Evolutionary conservation across 2,797 vertebrate genomes (phyloP), one percentile per base, ranked within the genome.

Genomic region (Xerus rutilus): DNA sequence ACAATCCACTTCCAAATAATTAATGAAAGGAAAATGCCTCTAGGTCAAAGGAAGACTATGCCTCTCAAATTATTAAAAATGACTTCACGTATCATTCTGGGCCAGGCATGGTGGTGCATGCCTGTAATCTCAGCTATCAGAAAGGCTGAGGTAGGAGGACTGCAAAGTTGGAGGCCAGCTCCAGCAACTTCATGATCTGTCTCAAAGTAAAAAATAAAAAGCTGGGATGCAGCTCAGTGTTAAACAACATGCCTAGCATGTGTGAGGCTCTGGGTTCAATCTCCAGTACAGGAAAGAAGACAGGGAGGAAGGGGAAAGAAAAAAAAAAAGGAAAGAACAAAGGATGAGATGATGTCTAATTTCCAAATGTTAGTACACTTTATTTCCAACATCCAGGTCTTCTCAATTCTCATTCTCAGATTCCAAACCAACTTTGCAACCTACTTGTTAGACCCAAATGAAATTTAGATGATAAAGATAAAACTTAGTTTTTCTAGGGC

Each of bases 31-130:
- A 90, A 90, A 93, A 88, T 5, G 7, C n/a, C 67, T 49, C 49
- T 49, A 49, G 49, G 49, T 49, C 49, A 49, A 74, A 52, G 23
- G 47, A 89, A 59, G 21, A 90, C 35, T 83, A 94, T 45, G 23
- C 74, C 92, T 67, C 78, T 78, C 45, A 72, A 74, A 82, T 90
- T n/a, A 91, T 10, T 82, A 52, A 67, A 93, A 91, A 59, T 21
- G 7, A 30, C 11, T 59, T 78, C 52, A 90, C 17, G 18, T 17
- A 54, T 17, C 52, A 54, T 54, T 54, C 17, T 6, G 17, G 15
- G 17, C 52, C 52, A 54, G 52, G 52, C 52, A 54, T 54, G 15
- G 52, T 54, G 52, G 52, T 54, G 52, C 52, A 54, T 54, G 52
- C 52, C 17, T 54, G 15, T 54, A 54, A 20, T 54, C 52, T 15